Base-by-base conservation (phyloP, 2,113 vertebrate genomes). In the Elanus axillaris region DNA sequence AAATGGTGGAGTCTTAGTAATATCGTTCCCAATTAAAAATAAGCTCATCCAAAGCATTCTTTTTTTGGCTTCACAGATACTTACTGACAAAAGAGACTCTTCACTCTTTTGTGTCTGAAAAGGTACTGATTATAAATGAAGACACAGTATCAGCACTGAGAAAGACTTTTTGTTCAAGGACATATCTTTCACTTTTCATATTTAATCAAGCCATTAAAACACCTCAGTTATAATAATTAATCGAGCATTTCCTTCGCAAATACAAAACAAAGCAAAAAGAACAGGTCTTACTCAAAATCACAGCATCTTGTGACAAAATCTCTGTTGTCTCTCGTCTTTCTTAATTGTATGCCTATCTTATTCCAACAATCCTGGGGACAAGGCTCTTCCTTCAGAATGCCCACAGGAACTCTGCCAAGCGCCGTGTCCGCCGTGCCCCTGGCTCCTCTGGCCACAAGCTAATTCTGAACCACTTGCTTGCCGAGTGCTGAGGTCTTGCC, bases 391-490 rank as follows among this genome's bases (percentile, higher is more conserved):
- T 66, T 82, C 19, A 72, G 23, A 67, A 52, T 43, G 10, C 20
- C 12, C 20, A 7, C 3, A 19, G 34, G 26, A 75, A 38, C 26
- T 75, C 53, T 43, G 40, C 9, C 38, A 63, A 29, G 17, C 0
- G 0, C 7, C 0, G 0, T 8, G 3, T 8, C 23, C 12, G 23
- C 17, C 1, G 1, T 7, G 3, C 7, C 23, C 12, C 14, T 7
- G 5, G n/a, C 12, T 72, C 6, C 26, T 52, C 40, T 47, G 21
- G 11, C 22, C 90, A 32, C 7, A 36, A 66, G 11, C 17, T n/a
- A 3, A 62, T 81, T 73, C 60, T 67, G 19, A 82, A 42, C 19
- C 13, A 17, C 10, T 72, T 45, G 32, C 22, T 90, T 55, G 4
- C 23, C 10, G 18, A 60, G 48, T 36, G 29, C 3, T 40, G 26